Base-by-base conservation (phyloP, 2,113 vertebrate species). In the Hemichromis elongatus region DNA sequence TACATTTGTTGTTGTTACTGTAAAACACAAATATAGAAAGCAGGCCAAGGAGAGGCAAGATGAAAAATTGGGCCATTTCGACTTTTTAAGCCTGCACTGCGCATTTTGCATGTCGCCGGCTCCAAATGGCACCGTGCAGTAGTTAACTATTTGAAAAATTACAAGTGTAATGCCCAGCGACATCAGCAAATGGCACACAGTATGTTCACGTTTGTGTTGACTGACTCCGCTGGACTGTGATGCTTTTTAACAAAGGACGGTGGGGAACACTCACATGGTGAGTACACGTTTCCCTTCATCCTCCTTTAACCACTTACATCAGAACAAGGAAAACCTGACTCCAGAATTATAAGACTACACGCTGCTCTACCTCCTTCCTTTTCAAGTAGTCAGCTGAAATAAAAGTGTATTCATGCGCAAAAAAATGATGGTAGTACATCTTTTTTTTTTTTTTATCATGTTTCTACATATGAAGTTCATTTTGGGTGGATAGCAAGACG, bases 121-220 rank as follows among this genome's bases (percentile, higher is more conserved):
- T 84, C 84, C 84, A 82, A 87, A 86, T 85, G 73, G 77, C 53
- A 47, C 16, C 2, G 6, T 42, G 78, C 30, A 35, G 18, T 45
- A 33, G 26, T 61, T 84, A 80, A 85, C 21, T 13, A 37, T 52
- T 56, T 88, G 89, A 89, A 81, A 85, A 88, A 90, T 85, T 12
- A 83, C 59, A 77, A 35, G 19, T 85, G 45, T 80, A 86, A 89
- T 55, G 81, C n/a, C 21, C n/a, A 61, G 81, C 19, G 90, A 88
- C 86, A 84, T 83, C 77, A 84, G 83, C 77, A 85, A 86, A 83
- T 73, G 70, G 68, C 24, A 24, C 68, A 37, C 80, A 70, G 52
- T 73, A 63, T 63, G 82, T 30, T 80, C 37, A 3, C 42, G 30
- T 84, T 57, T 61, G 37, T 84, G 56, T 63, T 52, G 24, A 82